Percentiles rank a stretch among this genome's conserved stretches.
Conservation (phyloP, 2,797 vertebrate species). For the Melanotaenia pygmaea region DNA sequence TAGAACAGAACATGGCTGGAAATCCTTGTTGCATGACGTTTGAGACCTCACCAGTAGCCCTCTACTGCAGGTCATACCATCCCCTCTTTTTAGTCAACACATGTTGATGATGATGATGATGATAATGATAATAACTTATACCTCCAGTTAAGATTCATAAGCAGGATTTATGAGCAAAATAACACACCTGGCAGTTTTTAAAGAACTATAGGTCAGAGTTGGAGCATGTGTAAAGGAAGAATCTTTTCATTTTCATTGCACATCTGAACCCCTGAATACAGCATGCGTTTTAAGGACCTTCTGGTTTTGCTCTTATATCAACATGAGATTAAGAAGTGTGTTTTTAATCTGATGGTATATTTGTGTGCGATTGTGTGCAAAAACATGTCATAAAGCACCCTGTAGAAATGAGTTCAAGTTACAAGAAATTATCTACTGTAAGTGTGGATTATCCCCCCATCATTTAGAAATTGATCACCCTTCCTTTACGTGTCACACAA, state of each 20-base stretch:
- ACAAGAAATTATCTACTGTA: background rate
- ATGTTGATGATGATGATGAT: background rate
- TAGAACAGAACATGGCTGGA: background rate
- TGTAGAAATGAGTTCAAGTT: background rate
- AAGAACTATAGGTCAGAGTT: too few relatives aligned
- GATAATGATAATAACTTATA: too few relatives aligned
- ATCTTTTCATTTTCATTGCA: too few relatives aligned
- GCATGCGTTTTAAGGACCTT: background rate
- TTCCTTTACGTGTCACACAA: conserved; percentile 21
- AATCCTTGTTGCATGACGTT: background rate
- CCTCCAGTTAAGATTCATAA: background rate
- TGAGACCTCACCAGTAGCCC: background rate
- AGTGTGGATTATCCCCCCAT: background rate
- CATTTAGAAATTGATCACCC: conserved; percentile 21
- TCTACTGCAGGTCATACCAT: background rate
- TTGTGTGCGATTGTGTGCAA: background rate
- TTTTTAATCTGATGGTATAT: background rate
- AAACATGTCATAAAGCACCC: background rate
- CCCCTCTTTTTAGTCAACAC: background rate
- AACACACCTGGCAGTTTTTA: too few relatives aligned
- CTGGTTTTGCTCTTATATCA: too few relatives aligned
- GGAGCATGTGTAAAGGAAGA: too few relatives aligned
- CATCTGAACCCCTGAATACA: background rate
- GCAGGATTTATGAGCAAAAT: background rate
- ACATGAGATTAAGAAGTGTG: too few relatives aligned